Conservation (phyloP, 2,888 invertebrate species). For the Lissonota sp. region DNA sequence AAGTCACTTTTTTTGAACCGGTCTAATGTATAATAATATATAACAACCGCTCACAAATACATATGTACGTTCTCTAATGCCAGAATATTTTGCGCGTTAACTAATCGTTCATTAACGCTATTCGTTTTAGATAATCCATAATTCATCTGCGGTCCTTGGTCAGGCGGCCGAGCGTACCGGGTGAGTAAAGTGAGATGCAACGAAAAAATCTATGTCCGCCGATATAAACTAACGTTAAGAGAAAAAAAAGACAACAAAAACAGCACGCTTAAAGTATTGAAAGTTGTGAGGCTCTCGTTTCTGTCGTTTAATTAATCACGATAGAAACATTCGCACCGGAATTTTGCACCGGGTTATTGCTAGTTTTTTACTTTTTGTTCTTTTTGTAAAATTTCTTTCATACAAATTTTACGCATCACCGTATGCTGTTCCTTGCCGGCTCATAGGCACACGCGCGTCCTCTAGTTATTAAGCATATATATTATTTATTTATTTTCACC, state of each 20-base stretch:
- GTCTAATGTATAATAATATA: not conserved
- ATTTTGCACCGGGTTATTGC: constrained; percentile 16
- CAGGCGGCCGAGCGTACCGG: constrained; percentile 86
- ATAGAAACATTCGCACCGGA: constrained; percentile 35
- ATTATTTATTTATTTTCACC: constrained; percentile 52
- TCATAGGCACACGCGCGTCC: constrained; percentile 20
- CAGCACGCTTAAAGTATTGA: constrained; percentile 15
- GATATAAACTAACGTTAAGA: not conserved
- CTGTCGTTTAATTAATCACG: constrained; percentile 20
- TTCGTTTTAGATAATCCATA: constrained; percentile 88
- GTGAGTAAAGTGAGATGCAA: constrained; percentile 83
- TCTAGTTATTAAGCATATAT: constrained; percentile 22
- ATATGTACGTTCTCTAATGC: constrained; percentile 16
- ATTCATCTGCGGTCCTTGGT: constrained; percentile 84
- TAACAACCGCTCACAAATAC: not conserved
- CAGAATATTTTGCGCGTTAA: constrained; percentile 25
- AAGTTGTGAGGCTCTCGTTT: constrained; percentile 35
- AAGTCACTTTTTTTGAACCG: too few species aligned
- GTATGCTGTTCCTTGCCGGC: constrained; percentile 52
- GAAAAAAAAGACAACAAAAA: constrained; percentile 3
- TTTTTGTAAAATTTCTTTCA: constrained; percentile 9
- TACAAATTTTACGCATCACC: constrained; percentile 17
- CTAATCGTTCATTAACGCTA: constrained; percentile 66
- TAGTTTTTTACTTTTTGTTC: constrained; percentile 25
- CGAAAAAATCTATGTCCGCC: constrained; percentile 17